These are phyloP conservation scores for Poecilus cupreus DNA, from an alignment of 2,888 invertebrate species.

Conservation along the genomic window DNA sequence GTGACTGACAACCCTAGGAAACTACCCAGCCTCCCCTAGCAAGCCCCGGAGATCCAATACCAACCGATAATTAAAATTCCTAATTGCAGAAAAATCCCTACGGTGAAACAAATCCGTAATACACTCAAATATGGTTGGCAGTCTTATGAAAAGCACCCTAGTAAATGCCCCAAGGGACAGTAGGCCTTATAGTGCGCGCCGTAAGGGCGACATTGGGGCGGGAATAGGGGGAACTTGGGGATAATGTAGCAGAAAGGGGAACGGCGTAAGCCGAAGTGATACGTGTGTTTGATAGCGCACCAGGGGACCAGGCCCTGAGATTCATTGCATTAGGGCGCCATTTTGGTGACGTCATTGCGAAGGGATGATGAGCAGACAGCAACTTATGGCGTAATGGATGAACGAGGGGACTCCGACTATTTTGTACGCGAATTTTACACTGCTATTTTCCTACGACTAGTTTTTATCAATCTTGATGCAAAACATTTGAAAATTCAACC, in stretches of 20 bases:
- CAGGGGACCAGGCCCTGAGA: neutral
- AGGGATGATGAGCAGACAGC: neutral
- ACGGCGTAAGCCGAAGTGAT: slow-evolving; percentile 26
- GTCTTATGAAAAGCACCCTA: slow-evolving; percentile 23
- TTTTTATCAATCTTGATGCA: too few species aligned
- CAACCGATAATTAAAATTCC: slow-evolving; percentile 52
- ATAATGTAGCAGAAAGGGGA: slow-evolving; percentile 6
- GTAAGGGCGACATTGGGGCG: neutral
- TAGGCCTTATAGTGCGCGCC: neutral
- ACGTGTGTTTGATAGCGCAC: slow-evolving; percentile 25
- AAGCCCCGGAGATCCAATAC: neutral
- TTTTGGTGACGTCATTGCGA: slow-evolving; percentile 39
- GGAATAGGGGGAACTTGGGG: neutral
- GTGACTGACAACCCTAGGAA: neutral
- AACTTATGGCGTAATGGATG: too few species aligned
- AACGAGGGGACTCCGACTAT: too few species aligned
- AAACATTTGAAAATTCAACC: too few species aligned
- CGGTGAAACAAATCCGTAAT: slow-evolving; percentile 6
- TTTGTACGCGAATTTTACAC: too few species aligned
- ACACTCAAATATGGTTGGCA: slow-evolving; percentile 19
- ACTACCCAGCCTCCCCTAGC: too few species aligned
- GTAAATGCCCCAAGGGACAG: neutral
- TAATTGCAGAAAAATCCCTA: slow-evolving; percentile 52
- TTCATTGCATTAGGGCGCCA: slow-evolving; percentile 47
- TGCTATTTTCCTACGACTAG: too few species aligned